Evolutionary conservation across 1,140 invertebrate genomes (phyloP).

Genomic region (Apis florea): DNA sequence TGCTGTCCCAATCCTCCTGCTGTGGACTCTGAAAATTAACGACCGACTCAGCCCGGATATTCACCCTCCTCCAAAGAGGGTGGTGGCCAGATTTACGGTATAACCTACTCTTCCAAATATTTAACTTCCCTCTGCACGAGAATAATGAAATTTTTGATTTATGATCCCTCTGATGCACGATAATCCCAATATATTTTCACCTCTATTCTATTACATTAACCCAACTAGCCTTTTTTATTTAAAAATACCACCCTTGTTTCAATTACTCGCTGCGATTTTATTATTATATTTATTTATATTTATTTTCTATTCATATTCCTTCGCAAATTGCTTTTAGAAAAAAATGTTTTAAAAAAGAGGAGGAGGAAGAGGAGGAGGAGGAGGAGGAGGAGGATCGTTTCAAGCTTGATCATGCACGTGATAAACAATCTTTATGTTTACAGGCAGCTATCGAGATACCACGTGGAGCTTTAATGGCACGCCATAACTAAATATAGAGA

Average conservation of each 20-base stretch:
- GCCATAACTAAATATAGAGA: conserved; percentile 33
- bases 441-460: neutral
- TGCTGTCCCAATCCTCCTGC: conserved; percentile 85
- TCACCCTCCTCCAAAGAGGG: too few species aligned
- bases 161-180: too few species aligned
- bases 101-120: neutral
- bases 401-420: neutral
- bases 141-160: neutral
- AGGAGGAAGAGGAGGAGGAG: neutral
- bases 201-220: too few species aligned
- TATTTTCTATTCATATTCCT: neutral
- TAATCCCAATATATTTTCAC: too few species aligned
- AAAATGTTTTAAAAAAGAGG: neutral
- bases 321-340: conserved; percentile 1
- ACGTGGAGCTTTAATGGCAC: conserved; percentile 3
- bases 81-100: neutral
- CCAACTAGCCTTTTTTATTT: too few species aligned
- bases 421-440: conserved; percentile 16
- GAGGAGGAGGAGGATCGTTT: neutral
- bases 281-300: neutral
- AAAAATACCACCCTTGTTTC: too few species aligned
- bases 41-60: neutral
- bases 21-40: conserved; percentile 72
- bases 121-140: neutral
- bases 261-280: neutral